Conservation (phyloP, 2,797 vertebrate species). For the Emydoidea blandingii region DNA sequence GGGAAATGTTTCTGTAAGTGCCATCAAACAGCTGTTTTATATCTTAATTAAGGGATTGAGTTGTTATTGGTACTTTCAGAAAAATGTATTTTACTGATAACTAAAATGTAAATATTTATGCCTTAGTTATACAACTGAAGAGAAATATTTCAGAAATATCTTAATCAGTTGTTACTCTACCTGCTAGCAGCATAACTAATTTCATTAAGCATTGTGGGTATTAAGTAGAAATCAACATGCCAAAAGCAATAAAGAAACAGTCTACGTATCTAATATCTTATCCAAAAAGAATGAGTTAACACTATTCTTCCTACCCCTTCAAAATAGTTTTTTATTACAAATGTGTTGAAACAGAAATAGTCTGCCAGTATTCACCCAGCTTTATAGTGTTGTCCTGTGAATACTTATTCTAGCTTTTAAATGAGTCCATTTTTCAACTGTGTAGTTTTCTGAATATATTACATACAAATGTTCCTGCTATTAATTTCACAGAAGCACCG, state of each 20-base stretch:
- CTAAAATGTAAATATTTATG: conserved; percentile 77
- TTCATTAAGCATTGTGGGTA: not conserved
- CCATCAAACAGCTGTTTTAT: conserved; percentile 74
- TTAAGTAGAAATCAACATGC: not conserved
- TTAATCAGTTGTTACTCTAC: conserved; percentile 31
- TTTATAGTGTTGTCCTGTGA: not conserved
- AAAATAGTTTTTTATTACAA: not conserved
- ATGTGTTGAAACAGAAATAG: not conserved
- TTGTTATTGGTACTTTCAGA: conserved; percentile 70
- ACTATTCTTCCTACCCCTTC: accelerated
- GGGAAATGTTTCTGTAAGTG: conserved; percentile 52
- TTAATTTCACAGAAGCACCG: not conserved
- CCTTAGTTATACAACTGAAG: conserved; percentile 59
- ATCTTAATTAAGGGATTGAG: conserved; percentile 72
- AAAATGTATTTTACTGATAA: conserved; percentile 79
- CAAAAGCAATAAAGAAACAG: not conserved
- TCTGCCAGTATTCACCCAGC: not conserved
- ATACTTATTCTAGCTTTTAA: not conserved
- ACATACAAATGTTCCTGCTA: not conserved
- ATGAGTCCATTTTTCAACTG: not conserved
- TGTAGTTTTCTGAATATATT: not conserved
- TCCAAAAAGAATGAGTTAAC: not conserved
- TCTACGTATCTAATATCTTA: not conserved
- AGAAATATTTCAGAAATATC: conserved; percentile 29
- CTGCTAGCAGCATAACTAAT: conserved; percentile 22